Conservation (phyloP, 2,797 vertebrate genomes). For the Distichodus sexfasciatus region DNA sequence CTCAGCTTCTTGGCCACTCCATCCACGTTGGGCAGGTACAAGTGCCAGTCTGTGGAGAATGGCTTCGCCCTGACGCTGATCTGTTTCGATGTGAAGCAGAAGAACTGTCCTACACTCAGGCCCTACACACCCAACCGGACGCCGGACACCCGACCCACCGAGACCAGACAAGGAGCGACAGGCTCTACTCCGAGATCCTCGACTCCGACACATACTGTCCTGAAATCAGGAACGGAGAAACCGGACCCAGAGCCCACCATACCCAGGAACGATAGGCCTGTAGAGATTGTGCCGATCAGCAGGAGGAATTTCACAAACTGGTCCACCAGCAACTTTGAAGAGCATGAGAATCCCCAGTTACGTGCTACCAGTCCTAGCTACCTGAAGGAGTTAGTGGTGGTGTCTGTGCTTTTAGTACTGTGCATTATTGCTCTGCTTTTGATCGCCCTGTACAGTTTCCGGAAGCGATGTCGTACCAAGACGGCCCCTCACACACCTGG, state of each 20-base stretch:
- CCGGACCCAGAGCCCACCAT: not conserved
- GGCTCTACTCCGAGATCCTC: not conserved
- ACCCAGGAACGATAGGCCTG: not conserved
- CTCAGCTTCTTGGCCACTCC: conserved; percentile 74
- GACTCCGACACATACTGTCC: not conserved
- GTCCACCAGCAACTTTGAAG: not conserved
- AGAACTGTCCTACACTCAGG: conserved; percentile 42
- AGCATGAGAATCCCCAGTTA: conserved; percentile 21
- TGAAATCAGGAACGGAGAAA: too few species aligned
- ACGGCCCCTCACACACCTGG: conserved; percentile 53
- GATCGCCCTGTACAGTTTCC: conserved; percentile 54
- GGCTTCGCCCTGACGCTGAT: conserved; percentile 66
- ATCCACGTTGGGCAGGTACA: conserved; percentile 67
- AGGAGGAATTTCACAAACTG: not conserved
- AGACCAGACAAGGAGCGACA: not conserved
- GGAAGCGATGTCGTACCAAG: conserved; percentile 52
- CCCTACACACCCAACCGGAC: conserved; percentile 11
- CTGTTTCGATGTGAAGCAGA: conserved; percentile 66
- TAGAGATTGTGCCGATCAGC: conserved; percentile 9
- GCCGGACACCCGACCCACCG: conserved; percentile 6
- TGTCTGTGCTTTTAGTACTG: conserved; percentile 66
- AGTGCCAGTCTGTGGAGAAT: conserved; percentile 69
- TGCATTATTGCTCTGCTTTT: conserved; percentile 61
- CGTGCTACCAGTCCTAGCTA: conserved; percentile 48
- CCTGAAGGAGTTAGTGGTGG: conserved; percentile 69